A percentile compares a stretch with the other conserved stretches of the same genome.
phyloP scores from a whole-genome alignment of 2,888 invertebrate species.

The Cartodere bifasciata region DNA sequence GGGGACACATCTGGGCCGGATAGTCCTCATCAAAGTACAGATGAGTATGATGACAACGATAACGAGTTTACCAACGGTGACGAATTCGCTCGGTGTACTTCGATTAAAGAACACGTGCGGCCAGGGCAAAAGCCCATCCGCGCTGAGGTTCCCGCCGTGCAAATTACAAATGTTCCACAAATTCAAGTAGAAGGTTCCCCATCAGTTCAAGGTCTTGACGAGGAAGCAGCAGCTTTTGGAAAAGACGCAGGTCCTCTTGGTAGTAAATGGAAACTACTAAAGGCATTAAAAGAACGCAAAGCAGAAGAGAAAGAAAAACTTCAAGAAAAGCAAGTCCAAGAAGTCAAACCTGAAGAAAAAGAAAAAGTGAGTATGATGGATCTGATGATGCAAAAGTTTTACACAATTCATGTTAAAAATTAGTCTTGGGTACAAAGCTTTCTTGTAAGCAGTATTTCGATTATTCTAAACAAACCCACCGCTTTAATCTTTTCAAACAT shows the following conservation, averaged over 20 bases:
- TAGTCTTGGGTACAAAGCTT: slow-evolving; percentile 32
- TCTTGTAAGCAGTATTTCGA: too few relatives aligned
- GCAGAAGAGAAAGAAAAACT: slow-evolving; percentile 73
- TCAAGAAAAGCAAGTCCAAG: slow-evolving; percentile 44
- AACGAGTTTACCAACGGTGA: slow-evolving; percentile 42
- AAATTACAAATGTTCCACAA: slow-evolving; percentile 34
- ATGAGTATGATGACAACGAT: slow-evolving; percentile 56
- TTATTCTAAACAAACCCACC: too few relatives aligned
- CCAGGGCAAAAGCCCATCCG: slow-evolving; percentile 23
- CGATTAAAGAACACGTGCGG: slow-evolving; percentile 34
- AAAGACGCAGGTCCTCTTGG: slow-evolving; percentile 52
- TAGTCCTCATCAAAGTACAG: slow-evolving; percentile 64
- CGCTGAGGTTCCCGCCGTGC: slow-evolving; percentile 26
- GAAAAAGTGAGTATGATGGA: slow-evolving; percentile 60
- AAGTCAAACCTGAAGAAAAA: slow-evolving; percentile 51
- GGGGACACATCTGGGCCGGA: slow-evolving; percentile 85
- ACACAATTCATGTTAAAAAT: slow-evolving; percentile 53
- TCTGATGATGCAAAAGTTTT: slow-evolving; percentile 55
- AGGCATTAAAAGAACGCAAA: slow-evolving; percentile 79
- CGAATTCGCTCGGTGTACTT: slow-evolving; percentile 30
- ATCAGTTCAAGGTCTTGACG: slow-evolving; percentile 25
- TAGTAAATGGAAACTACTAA: slow-evolving; percentile 83
- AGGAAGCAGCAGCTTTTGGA: slow-evolving; percentile 28
- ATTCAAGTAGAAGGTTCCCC: slow-evolving; percentile 37
- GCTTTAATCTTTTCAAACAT: too few relatives aligned